These are phyloP conservation scores for crab-eating macaque (Macaca fascicularis) DNA, from an alignment of 2,113 vertebrate species.

Conservation along the genomic window DNA sequence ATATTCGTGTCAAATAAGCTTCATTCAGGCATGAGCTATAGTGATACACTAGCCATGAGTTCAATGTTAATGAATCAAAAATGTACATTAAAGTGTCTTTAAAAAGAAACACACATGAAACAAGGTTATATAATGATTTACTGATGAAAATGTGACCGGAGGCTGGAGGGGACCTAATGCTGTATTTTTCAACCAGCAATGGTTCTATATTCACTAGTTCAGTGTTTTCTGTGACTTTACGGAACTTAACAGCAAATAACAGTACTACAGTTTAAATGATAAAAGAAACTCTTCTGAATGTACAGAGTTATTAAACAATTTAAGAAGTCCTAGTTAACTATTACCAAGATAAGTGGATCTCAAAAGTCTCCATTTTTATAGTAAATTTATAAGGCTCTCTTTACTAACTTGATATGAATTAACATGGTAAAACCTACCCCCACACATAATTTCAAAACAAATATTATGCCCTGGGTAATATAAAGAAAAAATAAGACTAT, in stretches of 20 bases:
- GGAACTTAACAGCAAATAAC: neutral
- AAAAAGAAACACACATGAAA: neutral
- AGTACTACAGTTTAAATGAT: neutral
- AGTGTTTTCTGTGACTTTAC: neutral
- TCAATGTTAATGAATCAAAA: neutral
- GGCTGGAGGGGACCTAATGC: neutral
- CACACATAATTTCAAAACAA: neutral
- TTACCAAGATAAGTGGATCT: neutral
- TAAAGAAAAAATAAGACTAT: neutral
- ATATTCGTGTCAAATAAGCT: neutral
- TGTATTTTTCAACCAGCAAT: neutral
- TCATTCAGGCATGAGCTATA: neutral
- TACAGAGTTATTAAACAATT: neutral
- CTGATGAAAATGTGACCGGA: neutral
- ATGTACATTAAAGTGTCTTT: neutral
- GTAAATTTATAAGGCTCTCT: neutral
- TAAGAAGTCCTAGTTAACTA: neutral
- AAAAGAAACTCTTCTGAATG: neutral
- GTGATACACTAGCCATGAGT: neutral
- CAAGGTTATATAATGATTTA: neutral
- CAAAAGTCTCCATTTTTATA: neutral
- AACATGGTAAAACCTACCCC: neutral
- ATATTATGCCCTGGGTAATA: neutral
- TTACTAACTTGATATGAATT: neutral
- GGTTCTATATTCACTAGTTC: neutral